Conservation (phyloP, 2,888 invertebrate species). For the Amphipoea oculea region DNA sequence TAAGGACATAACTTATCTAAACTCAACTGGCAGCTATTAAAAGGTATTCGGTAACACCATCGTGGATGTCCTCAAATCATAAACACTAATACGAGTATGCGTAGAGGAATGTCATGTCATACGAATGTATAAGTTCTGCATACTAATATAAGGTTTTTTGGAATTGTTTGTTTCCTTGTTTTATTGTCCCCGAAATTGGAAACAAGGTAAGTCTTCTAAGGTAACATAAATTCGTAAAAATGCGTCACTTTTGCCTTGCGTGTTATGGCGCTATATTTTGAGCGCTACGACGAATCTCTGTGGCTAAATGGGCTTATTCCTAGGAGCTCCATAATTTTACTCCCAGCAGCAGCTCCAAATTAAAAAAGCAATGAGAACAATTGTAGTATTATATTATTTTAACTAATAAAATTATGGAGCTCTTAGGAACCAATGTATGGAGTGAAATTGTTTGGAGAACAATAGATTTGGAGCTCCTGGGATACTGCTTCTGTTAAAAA, state of each 20-base stretch:
- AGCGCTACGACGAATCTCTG: neutral
- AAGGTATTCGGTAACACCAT: constrained; percentile 17
- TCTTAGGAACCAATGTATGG: no score
- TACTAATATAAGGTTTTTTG: constrained; percentile 42
- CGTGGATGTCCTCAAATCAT: constrained; percentile 25
- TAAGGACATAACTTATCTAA: neutral
- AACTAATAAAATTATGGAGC: no score
- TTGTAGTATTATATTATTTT: no score
- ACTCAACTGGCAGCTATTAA: neutral
- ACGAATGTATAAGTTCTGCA: constrained; percentile 31
- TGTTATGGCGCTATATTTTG: constrained; percentile 10
- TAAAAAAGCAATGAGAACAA: no score
- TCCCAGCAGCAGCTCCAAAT: no score
- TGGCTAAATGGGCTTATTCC: neutral
- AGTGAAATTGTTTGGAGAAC: no score
- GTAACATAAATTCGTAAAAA: constrained; percentile 32
- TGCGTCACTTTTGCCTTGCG: constrained; percentile 41
- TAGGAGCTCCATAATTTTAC: no score
- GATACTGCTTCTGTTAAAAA: neutral
- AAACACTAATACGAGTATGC: constrained; percentile 22
- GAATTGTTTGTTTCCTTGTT: constrained; percentile 48
- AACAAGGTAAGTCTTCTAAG: constrained; percentile 53
- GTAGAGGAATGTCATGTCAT: constrained; percentile 32
- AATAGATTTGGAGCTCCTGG: no score
- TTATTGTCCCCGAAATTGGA: constrained; percentile 50